Conservation (phyloP, 2,113 vertebrate species). For the Sus scrofa region T2T-Sscrofa CM000824.6:210620001-210620500, state of each 20-base stretch:
- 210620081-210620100: neutral
- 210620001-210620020: neutral
- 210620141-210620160: neutral
- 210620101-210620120: neutral
- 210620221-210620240: conserved; percentile 81
- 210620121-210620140: conserved; percentile 51
- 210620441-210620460: neutral
- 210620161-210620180: conserved; percentile 70
- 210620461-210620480: neutral
- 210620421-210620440: neutral
- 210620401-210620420: neutral
- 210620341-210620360: conserved; percentile 44
- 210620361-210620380: conserved; percentile 11
- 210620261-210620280: conserved; percentile 84
- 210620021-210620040: neutral
- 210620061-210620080: neutral
- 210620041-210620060: neutral
- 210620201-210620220: conserved; percentile 81
- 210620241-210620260: conserved; percentile 83
- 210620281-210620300: conserved; percentile 78
- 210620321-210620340: conserved; percentile 77
- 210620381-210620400: conserved; percentile 31
- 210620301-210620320: conserved; percentile 79
- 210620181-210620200: conserved; percentile 82
- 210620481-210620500: neutral